Evolutionary conservation across 2,888 invertebrate genomes (phyloP), one percentile per base, ranked within the genome.

Genomic region (Pharmacophagus antenor): DNA sequence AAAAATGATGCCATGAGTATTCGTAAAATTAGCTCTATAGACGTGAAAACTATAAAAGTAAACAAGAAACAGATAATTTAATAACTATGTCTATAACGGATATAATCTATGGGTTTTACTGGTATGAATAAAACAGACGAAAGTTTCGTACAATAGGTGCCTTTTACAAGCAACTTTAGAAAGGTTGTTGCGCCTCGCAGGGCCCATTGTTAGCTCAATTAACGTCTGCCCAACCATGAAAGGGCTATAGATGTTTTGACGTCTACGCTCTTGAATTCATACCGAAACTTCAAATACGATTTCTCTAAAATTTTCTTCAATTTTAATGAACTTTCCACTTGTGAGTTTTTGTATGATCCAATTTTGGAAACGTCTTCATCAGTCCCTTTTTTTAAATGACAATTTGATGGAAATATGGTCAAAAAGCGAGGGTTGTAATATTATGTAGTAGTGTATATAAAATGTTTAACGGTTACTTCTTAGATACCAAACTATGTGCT

Each of bases 131-230:
- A 41, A 22, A 27, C 27, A 56, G 54, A 51, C 66, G 69, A 65
- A 12, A 67, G 64, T 68, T 63, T 62, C 56, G 61, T 58, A 76
- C 74, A 79, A 77, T 70, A 66, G 66, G 41, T 62, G 59, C 67
- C 66, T 74, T 70, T 79, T 72, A 70, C 69, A 67, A 70, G 68
- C 70, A 65, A 73, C 72, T 78, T 78, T 79, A 80, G 84, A 85
- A 85, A 88, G 82, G 74, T 77, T 71, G 73, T 72, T 27, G 21
- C 67, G 69, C 72, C 71, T 67, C 67, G 71, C 69, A 70, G 75
- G 77, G 74, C 73, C 77, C 73, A 76, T 81, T 84, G 82, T 88
- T 85, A 83, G 79, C 70, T 71, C 76, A 79, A 84, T 88, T 85
- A 88, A 77, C 75, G 67, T 74, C 70, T 70, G 74, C 71, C 72